These are phyloP conservation scores for Glossophaga mutica DNA, from an alignment of 2,797 vertebrate genomes.

Conservation along the genomic window DNA sequence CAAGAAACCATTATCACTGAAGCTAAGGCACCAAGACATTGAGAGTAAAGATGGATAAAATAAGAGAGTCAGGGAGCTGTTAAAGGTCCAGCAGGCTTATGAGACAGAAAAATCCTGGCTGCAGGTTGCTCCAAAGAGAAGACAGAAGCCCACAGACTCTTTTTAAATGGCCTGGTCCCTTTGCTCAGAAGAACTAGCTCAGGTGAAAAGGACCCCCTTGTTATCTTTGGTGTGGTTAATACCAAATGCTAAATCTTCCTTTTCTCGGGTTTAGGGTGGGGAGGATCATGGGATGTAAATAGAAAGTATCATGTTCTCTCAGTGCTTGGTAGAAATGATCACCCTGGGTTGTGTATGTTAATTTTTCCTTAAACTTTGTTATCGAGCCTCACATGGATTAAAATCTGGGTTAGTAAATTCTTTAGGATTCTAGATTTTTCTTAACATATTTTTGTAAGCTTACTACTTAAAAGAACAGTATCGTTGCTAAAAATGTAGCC, in stretches of 20 bases:
- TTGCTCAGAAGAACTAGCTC: not conserved
- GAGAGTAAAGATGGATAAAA: not conserved
- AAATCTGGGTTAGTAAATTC: not conserved
- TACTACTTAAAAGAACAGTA: not conserved
- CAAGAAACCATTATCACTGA: not conserved
- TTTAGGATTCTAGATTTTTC: not conserved
- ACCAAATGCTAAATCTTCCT: not conserved
- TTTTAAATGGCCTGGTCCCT: not conserved
- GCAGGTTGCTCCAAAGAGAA: not conserved
- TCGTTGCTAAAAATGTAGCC: not conserved
- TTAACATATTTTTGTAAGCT: not conserved
- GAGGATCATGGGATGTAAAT: not conserved
- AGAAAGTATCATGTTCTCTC: not conserved
- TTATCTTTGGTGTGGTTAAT: not conserved
- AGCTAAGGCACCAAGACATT: not conserved
- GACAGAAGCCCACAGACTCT: not conserved
- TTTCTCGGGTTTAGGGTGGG: not conserved
- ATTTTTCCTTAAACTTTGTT: not conserved
- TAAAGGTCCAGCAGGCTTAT: not conserved
- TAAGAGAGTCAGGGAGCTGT: not conserved
- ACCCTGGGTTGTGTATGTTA: not conserved
- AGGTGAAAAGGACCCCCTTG: not conserved
- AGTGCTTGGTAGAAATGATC: not conserved
- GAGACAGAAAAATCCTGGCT: not conserved
- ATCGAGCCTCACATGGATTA: not conserved